These are phyloP conservation scores for Cotesia glomerata DNA, from an alignment of 1,140 invertebrate species.

Conservation along the genomic window DNA sequence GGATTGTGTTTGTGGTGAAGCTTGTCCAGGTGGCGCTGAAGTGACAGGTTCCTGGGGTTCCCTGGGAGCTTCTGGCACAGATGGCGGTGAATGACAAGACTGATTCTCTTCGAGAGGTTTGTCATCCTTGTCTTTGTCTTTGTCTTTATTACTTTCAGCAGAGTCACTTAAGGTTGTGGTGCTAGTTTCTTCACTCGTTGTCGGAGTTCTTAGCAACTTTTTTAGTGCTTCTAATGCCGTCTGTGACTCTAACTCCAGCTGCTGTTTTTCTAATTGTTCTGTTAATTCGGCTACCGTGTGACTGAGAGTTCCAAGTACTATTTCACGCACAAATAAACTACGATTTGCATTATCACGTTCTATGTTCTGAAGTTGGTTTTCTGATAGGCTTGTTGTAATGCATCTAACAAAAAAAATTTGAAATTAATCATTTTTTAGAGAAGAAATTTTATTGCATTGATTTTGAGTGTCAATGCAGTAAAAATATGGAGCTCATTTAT, in stretches of 20 bases:
- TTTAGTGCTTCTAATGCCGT: conserved; percentile 48
- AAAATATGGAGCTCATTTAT: no score
- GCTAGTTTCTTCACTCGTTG: conserved; percentile 37
- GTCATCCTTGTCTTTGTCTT: no score
- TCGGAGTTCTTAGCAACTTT: conserved; percentile 51
- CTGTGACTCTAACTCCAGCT: conserved; percentile 49
- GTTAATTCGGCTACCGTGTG: conserved; percentile 58
- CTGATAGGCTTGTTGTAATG: conserved; percentile 66
- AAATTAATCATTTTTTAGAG: conserved; percentile 25
- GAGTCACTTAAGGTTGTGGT: no score
- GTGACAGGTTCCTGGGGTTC: no score
- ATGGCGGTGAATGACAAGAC: conserved; percentile 30
- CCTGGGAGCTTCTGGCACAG: conserved; percentile 36
- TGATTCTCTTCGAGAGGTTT: conserved; percentile 27
- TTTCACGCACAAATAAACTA: conserved; percentile 74
- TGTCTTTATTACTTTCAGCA: no score
- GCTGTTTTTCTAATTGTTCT: conserved; percentile 40
- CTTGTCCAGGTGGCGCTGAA: conserved; percentile 41
- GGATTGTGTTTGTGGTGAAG: conserved; percentile 26
- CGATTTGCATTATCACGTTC: conserved; percentile 70
- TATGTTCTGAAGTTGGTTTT: conserved; percentile 64
- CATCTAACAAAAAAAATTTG: conserved; percentile 61
- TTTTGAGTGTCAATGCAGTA: no score
- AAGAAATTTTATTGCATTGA: background rate
- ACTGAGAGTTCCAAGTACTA: conserved; percentile 70